Base-by-base conservation (phyloP, 92 coral and sea anemone species). In the Heteractis magnifica region DNA sequence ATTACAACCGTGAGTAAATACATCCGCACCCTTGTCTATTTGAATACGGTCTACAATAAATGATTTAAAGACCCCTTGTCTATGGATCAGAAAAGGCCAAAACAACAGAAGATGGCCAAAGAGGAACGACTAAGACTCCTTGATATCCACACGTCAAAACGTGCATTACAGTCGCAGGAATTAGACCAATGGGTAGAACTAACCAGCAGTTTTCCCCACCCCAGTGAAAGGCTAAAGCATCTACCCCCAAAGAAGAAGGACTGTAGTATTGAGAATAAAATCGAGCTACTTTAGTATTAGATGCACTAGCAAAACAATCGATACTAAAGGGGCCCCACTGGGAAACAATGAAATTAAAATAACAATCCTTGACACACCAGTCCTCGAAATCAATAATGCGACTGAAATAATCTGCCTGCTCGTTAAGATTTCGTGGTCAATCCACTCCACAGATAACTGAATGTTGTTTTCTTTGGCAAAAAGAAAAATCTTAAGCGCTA, bases 401-500 rank as follows among this genome's bases (percentile, higher is more conserved):
- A 59, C 88, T 85, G 26, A 79, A 58, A 34, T 85, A 79, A 85
- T 77, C 78, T 8, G 88, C 88, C n/a, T 1, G 62, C 18, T 77
- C 71, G 55, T 85, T 85, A 6, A 19, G 10, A 13, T 18, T 20
- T 5, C 84, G 85, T 1, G 90, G 90, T n/a, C n/a, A 13, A 89
- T 89, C 92, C 90, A 89, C 48, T 89, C 79, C 7, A 89, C 73
- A 72, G 83, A 73, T 13, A 87, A 64, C 9, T 5, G 50, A 1
- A 90, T 73, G 60, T 86, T 62, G 65, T 87, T 58, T 23, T 82
- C 77, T 56, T 73, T 72, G 18, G 86, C 77, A 65, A 70, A 81
- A 65, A 34, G 44, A 72, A 79, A 87, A 78, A 83, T 83, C 20
- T 90, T 82, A 75, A 90, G 21, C 51, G 88, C 93, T 14, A 90